phyloP scores from a whole-genome alignment of 53 echinoderm and acorn worm genomes.

The Temnopleurus reevesii region DNA sequence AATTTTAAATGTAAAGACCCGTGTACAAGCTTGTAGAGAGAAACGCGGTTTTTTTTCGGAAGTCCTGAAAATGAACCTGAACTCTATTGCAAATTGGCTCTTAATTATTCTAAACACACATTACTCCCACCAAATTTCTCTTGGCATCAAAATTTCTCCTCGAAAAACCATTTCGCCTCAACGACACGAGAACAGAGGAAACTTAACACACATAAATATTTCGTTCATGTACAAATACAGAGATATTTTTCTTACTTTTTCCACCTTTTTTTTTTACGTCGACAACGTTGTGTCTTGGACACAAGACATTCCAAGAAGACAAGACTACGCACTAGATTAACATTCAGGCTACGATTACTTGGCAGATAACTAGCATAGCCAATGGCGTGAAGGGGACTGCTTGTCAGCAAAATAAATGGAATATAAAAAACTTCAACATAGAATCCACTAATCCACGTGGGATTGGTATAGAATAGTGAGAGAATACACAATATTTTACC shows the following conservation, averaged over 20 bases:
- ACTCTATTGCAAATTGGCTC: too few species aligned
- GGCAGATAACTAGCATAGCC: constrained; percentile 44
- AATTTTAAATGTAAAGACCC: too few species aligned
- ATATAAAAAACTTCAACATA: background rate
- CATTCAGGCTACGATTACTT: constrained; percentile 23
- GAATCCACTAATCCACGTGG: background rate
- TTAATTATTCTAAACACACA: too few species aligned
- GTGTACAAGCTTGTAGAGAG: too few species aligned
- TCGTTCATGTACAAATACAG: constrained; percentile 59
- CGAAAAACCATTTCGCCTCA: background rate
- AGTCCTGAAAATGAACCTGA: too few species aligned
- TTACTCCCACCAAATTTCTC: too few species aligned
- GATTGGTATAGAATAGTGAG: background rate
- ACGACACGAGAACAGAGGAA: background rate
- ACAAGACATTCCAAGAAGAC: constrained; percentile 45
- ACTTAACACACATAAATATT: background rate
- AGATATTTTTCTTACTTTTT: constrained; percentile 27
- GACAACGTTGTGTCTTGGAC: constrained; percentile 60
- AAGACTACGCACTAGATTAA: constrained; percentile 51
- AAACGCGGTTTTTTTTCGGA: too few species aligned
- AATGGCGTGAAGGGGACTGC: background rate
- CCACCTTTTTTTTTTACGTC: constrained; percentile 23
- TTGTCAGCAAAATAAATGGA: background rate
- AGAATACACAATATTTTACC: too few species aligned
- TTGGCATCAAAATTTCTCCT: too few species aligned